Percentiles rank a stretch among this genome's conserved stretches.
Evolutionary conservation across 2,797 vertebrate genomes (phyloP).

Genomic region (Merluccius polli): DNA sequence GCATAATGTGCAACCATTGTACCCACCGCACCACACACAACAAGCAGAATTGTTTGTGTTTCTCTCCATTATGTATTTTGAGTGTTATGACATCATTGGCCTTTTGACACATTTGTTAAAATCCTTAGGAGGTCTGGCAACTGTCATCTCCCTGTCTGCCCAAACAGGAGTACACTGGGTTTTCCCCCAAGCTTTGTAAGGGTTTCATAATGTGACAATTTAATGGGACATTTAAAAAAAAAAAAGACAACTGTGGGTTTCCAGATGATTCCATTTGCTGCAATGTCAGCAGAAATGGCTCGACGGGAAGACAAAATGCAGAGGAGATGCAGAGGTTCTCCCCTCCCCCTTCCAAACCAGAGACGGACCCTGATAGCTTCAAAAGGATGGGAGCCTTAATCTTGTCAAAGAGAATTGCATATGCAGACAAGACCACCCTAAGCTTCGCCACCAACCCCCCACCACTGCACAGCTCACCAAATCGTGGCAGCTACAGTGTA

Average conservation of each 20-base stretch:
- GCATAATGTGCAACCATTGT: not conserved
- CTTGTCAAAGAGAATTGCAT: conserved; percentile 54
- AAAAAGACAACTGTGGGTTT: conserved; percentile 28
- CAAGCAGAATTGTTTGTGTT: not conserved
- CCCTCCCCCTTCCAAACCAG: conserved; percentile 11
- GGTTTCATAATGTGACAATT: conserved; percentile 42
- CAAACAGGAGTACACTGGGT: conserved; percentile 39
- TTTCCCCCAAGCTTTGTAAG: conserved; percentile 10
- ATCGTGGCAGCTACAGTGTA: not conserved
- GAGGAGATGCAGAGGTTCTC: conserved; percentile 35
- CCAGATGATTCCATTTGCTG: conserved; percentile 41
- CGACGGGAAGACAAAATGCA: conserved; percentile 18
- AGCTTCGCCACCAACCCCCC: conserved; percentile 6
- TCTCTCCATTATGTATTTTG: conserved; percentile 3
- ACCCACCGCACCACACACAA: too few species aligned
- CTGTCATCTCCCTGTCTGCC: not conserved
- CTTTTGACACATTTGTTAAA: not conserved
- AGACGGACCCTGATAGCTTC: conserved; percentile 34
- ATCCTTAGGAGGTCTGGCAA: not conserved
- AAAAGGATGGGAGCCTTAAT: conserved; percentile 58
- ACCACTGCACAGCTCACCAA: not conserved
- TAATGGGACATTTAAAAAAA: conserved; percentile 42
- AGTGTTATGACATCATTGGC: not conserved
- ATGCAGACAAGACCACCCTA: conserved; percentile 32
- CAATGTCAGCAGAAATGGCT: conserved; percentile 44